These are phyloP conservation scores for Ageneiosus marmoratus DNA, from an alignment of 2,113 vertebrate genomes.

Conservation along the genomic window DNA sequence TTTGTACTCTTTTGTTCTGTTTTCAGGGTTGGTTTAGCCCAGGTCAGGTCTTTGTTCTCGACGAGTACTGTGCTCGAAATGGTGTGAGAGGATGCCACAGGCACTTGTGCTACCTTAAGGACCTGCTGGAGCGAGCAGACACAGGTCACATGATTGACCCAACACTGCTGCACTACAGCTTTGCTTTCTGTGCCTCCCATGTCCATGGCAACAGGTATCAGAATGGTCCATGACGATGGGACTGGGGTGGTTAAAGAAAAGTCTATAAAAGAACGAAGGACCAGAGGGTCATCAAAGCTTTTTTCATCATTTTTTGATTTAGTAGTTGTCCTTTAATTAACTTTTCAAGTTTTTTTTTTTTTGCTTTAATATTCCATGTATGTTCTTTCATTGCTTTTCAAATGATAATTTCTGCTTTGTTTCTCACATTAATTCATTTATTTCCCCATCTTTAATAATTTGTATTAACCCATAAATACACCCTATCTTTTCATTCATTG, in stretches of 20 bases:
- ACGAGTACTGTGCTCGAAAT: constrained; percentile 97
- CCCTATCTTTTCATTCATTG: constrained; percentile 72
- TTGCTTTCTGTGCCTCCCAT: constrained; percentile 98
- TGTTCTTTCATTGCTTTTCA: constrained; percentile 72
- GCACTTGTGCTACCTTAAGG: constrained; percentile 95
- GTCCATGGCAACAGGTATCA: constrained; percentile 97
- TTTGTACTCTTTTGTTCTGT: constrained; percentile 38
- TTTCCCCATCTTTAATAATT: constrained; percentile 28
- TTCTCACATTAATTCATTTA: constrained; percentile 64
- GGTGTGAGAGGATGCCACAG: constrained; percentile 97
- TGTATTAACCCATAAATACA: constrained; percentile 19
- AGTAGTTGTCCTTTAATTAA: constrained; percentile 29
- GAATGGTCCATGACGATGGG: neutral
- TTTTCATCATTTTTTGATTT: constrained; percentile 26
- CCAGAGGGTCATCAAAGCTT: neutral
- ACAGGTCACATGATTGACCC: constrained; percentile 97
- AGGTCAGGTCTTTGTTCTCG: constrained; percentile 98
- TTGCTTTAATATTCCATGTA: constrained; percentile 72
- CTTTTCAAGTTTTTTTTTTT: constrained; percentile 44
- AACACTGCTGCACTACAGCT: constrained; percentile 98
- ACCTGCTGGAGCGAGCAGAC: constrained; percentile 94
- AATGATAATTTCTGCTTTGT: constrained; percentile 59
- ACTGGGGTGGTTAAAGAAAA: neutral
- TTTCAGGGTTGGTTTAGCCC: constrained; percentile 98
- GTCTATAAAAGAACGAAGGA: neutral